Conservation (phyloP, 2,797 vertebrate genomes). For the Enteromius radiatus region DNA sequence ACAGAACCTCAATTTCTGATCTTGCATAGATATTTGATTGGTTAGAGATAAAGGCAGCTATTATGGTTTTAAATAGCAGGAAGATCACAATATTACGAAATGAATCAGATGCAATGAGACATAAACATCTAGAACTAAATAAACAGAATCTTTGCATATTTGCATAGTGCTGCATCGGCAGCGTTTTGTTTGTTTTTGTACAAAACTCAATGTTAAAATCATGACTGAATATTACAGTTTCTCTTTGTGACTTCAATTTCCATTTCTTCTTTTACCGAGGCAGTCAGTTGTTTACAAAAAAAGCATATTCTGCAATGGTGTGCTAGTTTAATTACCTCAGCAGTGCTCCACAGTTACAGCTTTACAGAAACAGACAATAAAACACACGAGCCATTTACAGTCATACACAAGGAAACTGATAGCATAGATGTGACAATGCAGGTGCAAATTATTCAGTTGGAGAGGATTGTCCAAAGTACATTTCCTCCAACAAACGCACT, state of each 20-base stretch:
- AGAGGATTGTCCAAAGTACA: constrained; percentile 45
- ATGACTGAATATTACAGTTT: not conserved
- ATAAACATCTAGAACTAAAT: constrained; percentile 1
- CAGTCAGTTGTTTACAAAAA: constrained; percentile 1
- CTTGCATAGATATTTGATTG: constrained; percentile 32
- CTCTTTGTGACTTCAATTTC: not conserved
- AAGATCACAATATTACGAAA: not conserved
- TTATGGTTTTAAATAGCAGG: not conserved
- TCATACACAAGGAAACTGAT: constrained; percentile 35
- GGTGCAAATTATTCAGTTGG: constrained; percentile 2
- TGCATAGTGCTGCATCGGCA: not conserved
- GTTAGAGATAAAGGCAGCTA: constrained; percentile 22
- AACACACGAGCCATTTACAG: not conserved
- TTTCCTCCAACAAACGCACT: constrained; percentile 36
- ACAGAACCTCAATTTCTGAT: constrained; percentile 4
- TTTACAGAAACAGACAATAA: not conserved
- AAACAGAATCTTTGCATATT: not conserved
- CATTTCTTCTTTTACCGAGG: not conserved
- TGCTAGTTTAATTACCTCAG: not conserved
- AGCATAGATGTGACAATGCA: not conserved
- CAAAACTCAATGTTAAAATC: not conserved
- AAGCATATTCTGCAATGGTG: not conserved
- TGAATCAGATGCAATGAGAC: constrained; percentile 26
- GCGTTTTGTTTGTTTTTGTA: not conserved
- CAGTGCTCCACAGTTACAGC: not conserved